Conservation (phyloP, 1,140 invertebrate species). For the Caenorhabditis inopinata region DNA sequence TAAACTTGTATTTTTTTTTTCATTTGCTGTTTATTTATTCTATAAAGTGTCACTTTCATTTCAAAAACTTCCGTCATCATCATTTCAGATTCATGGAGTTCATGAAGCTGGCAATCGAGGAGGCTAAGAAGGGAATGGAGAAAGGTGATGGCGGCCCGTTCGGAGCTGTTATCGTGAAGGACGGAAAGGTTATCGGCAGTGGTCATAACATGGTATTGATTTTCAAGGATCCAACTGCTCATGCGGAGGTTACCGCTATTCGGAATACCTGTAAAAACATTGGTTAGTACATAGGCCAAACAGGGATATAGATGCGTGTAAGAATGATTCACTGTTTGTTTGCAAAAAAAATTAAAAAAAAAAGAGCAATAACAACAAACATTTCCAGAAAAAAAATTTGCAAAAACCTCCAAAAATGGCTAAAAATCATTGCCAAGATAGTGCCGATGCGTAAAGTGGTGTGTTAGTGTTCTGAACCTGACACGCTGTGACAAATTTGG, state of each 20-base stretch:
- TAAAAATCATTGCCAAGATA: no score
- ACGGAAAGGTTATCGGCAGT: slow-evolving; percentile 52
- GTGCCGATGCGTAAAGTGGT: no score
- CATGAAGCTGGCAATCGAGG: slow-evolving; percentile 55
- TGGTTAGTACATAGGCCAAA: background rate
- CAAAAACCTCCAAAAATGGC: no score
- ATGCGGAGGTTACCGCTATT: slow-evolving; percentile 61
- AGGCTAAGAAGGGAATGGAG: slow-evolving; percentile 52
- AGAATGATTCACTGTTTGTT: no score
- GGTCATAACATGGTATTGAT: slow-evolving; percentile 60
- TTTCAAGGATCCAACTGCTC: slow-evolving; percentile 59
- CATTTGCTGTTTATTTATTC: background rate
- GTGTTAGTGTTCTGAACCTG: no score
- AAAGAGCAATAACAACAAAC: no score
- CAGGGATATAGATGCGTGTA: no score
- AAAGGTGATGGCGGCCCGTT: slow-evolving; percentile 55
- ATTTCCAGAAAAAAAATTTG: no score
- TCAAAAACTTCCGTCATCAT: background rate
- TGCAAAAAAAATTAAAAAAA: no score
- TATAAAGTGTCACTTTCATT: no score
- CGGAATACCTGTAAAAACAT: slow-evolving; percentile 53
- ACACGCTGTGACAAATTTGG: no score
- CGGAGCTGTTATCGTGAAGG: slow-evolving; percentile 59
- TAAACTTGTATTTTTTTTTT: background rate
- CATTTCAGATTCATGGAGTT: background rate